phyloP scores from a whole-genome alignment of 2,888 invertebrate species.

The Oscheius onirici region DNA sequence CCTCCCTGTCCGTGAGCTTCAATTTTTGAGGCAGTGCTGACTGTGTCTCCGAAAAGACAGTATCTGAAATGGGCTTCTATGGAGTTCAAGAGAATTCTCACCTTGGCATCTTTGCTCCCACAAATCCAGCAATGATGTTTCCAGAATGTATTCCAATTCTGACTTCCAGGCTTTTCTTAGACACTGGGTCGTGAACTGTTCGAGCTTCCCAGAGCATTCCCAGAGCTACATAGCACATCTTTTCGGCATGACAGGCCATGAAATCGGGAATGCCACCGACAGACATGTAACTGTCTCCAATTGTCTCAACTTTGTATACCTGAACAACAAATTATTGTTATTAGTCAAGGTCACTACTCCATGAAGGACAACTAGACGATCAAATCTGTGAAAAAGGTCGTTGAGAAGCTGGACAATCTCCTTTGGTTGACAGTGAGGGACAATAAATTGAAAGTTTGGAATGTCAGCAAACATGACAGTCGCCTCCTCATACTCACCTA shows the following conservation, averaged over 20 bases:
- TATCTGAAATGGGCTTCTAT: slow-evolving; percentile 38
- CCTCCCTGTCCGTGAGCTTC: slow-evolving; percentile 57
- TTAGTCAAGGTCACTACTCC: slow-evolving; percentile 35
- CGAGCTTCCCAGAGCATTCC: slow-evolving; percentile 68
- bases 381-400: slow-evolving; percentile 71
- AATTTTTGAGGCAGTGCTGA: slow-evolving; percentile 60
- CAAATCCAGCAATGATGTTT: slow-evolving; percentile 62
- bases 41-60: slow-evolving; percentile 63
- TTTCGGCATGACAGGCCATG: slow-evolving; percentile 65
- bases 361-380: slow-evolving; percentile 64
- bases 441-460: slow-evolving; percentile 72
- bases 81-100: not conserved
- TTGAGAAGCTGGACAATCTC: slow-evolving; percentile 72
- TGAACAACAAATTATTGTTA: slow-evolving; percentile 13
- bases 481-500: slow-evolving; percentile 56
- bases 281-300: slow-evolving; percentile 67
- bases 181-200: slow-evolving; percentile 59
- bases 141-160: slow-evolving; percentile 60
- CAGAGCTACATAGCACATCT: slow-evolving; percentile 70
- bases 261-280: slow-evolving; percentile 62
- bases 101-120: slow-evolving; percentile 62
- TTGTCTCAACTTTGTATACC: slow-evolving; percentile 69
- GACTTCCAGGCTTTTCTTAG: slow-evolving; percentile 47
- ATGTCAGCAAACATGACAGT: slow-evolving; percentile 73
- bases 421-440: slow-evolving; percentile 70